These are phyloP conservation scores for Lampris megalopsis DNA, from an alignment of 2,113 vertebrate species.

Conservation along the genomic window DNA sequence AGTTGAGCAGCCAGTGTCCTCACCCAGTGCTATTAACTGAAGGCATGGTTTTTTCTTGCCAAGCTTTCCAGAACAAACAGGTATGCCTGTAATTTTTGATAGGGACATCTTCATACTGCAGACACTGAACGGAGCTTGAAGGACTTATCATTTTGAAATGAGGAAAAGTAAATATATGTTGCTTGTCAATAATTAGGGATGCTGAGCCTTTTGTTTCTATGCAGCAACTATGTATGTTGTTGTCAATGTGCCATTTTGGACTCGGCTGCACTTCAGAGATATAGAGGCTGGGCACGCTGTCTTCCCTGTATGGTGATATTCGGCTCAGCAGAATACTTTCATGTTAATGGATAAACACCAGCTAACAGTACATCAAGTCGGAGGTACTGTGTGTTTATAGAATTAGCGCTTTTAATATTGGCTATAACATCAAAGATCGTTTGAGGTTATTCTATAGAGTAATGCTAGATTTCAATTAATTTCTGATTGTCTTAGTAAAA, in stretches of 20 bases:
- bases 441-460: slow-evolving; percentile 66
- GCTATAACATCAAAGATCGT: slow-evolving; percentile 73
- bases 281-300: slow-evolving; percentile 75
- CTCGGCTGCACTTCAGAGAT: slow-evolving; percentile 81
- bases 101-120: slow-evolving; percentile 79
- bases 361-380: slow-evolving; percentile 70
- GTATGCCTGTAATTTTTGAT: slow-evolving; percentile 79
- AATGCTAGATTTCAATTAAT: slow-evolving; percentile 74
- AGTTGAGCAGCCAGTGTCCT: slow-evolving; percentile 60
- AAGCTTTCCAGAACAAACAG: slow-evolving; percentile 77
- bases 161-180: slow-evolving; percentile 82
- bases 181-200: slow-evolving; percentile 83
- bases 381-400: slow-evolving; percentile 58
- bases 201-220: slow-evolving; percentile 78
- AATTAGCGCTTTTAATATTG: slow-evolving; percentile 60
- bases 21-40: slow-evolving; percentile 44
- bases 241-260: slow-evolving; percentile 81
- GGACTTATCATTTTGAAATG: slow-evolving; percentile 79
- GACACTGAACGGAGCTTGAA: slow-evolving; percentile 75
- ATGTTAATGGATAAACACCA: slow-evolving; percentile 74
- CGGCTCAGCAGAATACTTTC: slow-evolving; percentile 69
- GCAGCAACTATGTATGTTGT: slow-evolving; percentile 77
- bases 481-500: slow-evolving; percentile 73
- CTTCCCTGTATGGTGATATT: slow-evolving; percentile 73
- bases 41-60: slow-evolving; percentile 61